phyloP scores from a whole-genome alignment of 2,888 invertebrate genomes.

The Athalia circularis region DNA sequence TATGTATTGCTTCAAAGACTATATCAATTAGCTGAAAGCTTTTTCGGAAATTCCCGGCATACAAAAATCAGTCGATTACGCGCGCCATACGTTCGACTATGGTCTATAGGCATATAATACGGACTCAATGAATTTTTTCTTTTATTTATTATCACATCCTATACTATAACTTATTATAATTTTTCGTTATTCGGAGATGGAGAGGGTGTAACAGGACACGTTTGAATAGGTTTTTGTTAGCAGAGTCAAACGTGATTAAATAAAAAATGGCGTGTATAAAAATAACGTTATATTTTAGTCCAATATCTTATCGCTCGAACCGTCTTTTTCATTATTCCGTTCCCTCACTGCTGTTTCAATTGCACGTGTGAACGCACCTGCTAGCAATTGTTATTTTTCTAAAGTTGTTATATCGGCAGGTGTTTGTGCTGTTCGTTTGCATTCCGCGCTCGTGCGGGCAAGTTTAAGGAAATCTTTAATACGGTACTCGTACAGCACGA shows the following conservation, averaged over 20 bases:
- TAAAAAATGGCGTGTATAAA: background rate
- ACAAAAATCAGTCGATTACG: conserved; percentile 16
- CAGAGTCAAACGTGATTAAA: background rate
- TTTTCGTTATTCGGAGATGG: background rate
- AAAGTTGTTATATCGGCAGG: background rate
- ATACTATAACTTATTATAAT: no score
- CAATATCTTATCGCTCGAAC: background rate
- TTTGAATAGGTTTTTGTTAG: no score
- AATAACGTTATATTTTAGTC: conserved; percentile 13
- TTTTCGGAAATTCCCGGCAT: conserved; percentile 31
- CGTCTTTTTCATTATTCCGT: background rate
- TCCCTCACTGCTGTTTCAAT: background rate
- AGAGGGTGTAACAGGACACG: background rate
- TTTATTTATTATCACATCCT: no score
- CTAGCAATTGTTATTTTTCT: background rate
- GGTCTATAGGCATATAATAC: no score
- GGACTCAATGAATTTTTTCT: background rate
- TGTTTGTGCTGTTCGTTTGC: conserved; percentile 6
- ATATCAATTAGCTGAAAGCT: conserved; percentile 18
- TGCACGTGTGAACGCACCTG: background rate
- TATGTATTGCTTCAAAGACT: conserved; percentile 15
- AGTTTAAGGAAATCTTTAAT: background rate
- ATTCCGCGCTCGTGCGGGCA: background rate
- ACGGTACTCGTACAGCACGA: no score
- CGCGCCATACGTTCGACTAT: background rate